Base-by-base conservation (phyloP, 2,888 invertebrate genomes). In the Shargacucullia verbasci region DNA sequence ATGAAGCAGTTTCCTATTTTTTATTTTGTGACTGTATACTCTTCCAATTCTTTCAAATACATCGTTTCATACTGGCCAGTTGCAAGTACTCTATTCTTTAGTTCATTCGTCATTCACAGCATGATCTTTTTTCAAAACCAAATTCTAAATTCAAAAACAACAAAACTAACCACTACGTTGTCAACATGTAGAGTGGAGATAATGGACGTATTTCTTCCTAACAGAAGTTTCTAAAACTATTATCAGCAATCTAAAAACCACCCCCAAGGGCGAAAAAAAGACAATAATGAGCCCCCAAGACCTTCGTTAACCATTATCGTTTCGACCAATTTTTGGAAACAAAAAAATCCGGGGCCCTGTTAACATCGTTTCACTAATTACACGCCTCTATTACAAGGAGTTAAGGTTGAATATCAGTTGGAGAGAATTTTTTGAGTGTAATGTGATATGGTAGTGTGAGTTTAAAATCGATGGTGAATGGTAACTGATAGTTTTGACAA, bases 221-320 rank as follows among this genome's bases (percentile, higher is more conserved):
- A 73, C 77, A 73, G 62, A 64, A 76, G 76, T 70, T 67, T 64
- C 45, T 27, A 61, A 77, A 61, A 59, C 64, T 53, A 70, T 75
- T 73, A 79, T 71, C 74, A 65, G 57, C 40, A 59, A 79, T 80
- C 66, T 56, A 63, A 77, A 74, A 78, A 73, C 65, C 49, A 67
- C 75, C 80, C 77, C 73, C 70, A 34, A 64, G 35, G 49, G 66
- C 44, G 64, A 74, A 74, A 71, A 77, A 76, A 76, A 45, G 29
- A 73, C 64, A 72, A 64, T 62, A 72, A 76, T 59, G 66, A 71
- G 41, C 47, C 65, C 67, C 62, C 57, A 55, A 47, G 58, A 53
- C 62, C 60, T 62, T 74, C 77, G 57, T 63, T 70, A 64, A 70
- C 60, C 50, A 78, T 79, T 75, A 77, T 70, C 69, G 59, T 61